These are phyloP conservation scores for Centropus bengalensis DNA, from an alignment of 2,113 vertebrate genomes.

Conservation along the genomic window DNA sequence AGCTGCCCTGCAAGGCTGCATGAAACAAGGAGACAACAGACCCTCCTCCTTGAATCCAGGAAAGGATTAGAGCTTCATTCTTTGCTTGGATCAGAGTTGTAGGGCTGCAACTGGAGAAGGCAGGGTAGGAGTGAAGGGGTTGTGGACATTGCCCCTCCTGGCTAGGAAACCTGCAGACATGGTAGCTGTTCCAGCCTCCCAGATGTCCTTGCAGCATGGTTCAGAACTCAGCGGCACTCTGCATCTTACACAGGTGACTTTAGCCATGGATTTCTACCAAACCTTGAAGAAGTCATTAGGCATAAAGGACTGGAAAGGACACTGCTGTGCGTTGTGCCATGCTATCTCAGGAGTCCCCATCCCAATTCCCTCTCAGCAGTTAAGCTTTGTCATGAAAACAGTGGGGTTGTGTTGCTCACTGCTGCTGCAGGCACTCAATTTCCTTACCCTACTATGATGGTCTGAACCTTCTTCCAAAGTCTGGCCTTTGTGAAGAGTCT, in stretches of 20 bases:
- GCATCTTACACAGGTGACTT: not conserved
- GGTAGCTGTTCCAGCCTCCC: not conserved
- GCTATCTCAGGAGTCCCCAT: rapidly evolving
- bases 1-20: not conserved
- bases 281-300: not conserved
- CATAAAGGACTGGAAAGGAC: not conserved
- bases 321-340: rapidly evolving
- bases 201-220: not conserved
- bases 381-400: not conserved
- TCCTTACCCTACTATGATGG: too few species aligned
- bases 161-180: not conserved
- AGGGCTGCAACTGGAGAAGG: not conserved
- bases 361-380: not conserved
- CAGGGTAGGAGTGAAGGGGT: not conserved
- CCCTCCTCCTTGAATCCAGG: not conserved
- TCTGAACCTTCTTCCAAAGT: not conserved
- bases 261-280: not conserved
- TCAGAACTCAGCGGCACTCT: not conserved
- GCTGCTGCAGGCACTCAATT: not conserved
- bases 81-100: not conserved
- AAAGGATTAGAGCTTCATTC: not conserved
- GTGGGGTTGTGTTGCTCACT: not conserved
- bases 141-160: not conserved
- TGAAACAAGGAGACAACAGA: not conserved
- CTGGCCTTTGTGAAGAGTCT: not conserved